Evolutionary conservation across 2,113 vertebrate genomes (phyloP).

Genomic region (Astur gentilis): DNA sequence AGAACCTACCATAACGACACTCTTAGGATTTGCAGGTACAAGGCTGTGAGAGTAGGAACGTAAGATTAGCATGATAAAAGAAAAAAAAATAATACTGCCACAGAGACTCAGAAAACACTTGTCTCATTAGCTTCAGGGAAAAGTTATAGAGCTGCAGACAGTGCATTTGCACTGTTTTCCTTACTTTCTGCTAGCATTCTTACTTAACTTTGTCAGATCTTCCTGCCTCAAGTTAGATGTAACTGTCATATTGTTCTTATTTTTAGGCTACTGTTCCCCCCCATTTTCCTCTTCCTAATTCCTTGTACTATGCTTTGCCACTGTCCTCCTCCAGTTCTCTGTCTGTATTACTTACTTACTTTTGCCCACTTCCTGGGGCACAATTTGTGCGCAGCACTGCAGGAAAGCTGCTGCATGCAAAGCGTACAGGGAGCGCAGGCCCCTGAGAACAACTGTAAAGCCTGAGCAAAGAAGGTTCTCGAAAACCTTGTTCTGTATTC

Average conservation of each 20-base stretch:
- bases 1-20: background rate
- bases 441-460: background rate
- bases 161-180: background rate
- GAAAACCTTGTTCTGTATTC: background rate
- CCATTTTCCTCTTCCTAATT: background rate
- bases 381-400: too few species aligned
- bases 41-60: background rate
- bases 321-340: background rate
- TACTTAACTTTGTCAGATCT: background rate
- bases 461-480: background rate
- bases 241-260: background rate
- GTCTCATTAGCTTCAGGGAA: background rate
- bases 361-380: background rate
- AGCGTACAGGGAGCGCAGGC: fast-evolving
- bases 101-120: background rate
- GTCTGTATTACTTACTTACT: background rate
- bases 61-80: background rate
- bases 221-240: background rate
- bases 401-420: background rate
- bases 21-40: background rate
- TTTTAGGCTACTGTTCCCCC: background rate
- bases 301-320: background rate
- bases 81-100: too few species aligned
- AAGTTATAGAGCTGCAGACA: background rate
- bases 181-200: background rate